Conservation (phyloP, 2,113 vertebrate species). For the Albula glossodonta region DNA sequence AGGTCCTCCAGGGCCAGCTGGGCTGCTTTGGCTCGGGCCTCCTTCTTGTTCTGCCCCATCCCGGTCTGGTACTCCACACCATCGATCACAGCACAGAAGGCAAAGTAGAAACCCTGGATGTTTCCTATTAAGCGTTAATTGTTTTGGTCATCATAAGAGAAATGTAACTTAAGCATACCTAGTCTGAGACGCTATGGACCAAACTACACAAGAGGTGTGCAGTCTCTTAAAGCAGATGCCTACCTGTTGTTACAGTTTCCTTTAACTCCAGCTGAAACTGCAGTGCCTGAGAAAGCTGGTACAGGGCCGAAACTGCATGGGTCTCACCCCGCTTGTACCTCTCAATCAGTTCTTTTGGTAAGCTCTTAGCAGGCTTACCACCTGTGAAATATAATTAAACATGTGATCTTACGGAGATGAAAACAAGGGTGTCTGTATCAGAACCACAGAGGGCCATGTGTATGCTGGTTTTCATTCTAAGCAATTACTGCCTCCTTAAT, state of each 20-base stretch:
- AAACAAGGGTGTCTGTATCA: no score
- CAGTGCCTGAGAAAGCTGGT: constrained; percentile 74
- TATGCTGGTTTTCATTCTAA: no score
- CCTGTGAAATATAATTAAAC: not conserved
- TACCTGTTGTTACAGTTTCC: constrained; percentile 84
- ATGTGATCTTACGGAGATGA: no score
- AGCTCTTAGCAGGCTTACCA: constrained; percentile 45
- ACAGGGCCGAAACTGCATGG: constrained; percentile 79
- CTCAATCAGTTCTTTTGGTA: constrained; percentile 64
- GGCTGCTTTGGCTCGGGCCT: constrained; percentile 80
- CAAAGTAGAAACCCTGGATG: constrained; percentile 78
- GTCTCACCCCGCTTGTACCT: constrained; percentile 71
- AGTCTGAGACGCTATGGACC: no score
- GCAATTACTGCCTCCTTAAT: no score
- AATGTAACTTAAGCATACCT: no score
- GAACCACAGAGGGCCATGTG: no score
- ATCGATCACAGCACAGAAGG: constrained; percentile 87
- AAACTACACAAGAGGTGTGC: not conserved
- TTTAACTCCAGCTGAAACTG: constrained; percentile 79
- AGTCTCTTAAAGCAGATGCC: not conserved
- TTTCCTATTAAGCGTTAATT: constrained; percentile 59
- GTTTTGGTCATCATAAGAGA: no score
- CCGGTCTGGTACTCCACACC: constrained; percentile 84
- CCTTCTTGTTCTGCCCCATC: constrained; percentile 86
- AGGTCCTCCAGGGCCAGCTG: constrained; percentile 83